phyloP scores from a whole-genome alignment of 2,797 vertebrate species.

The Gila robusta region DNA sequence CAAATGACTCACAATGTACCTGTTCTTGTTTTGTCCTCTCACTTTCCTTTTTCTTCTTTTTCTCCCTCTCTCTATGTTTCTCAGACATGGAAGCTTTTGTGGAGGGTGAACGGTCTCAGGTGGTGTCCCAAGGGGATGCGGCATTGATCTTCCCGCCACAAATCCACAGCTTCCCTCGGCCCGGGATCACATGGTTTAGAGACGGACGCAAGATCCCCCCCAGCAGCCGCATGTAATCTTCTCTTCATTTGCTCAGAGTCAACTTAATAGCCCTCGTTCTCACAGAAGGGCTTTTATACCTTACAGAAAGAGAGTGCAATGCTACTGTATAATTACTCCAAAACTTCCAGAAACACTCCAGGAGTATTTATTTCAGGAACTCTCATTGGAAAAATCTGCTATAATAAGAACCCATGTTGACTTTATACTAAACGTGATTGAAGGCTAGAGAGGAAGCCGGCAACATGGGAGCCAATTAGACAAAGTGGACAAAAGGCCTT shows the following conservation, averaged over 20 bases:
- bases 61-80: slow-evolving; percentile 33
- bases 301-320: slow-evolving; percentile 5
- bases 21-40: slow-evolving; percentile 27
- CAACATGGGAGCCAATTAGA: slow-evolving; percentile 84
- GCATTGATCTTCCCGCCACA: slow-evolving; percentile 87
- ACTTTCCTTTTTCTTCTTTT: slow-evolving; percentile 18
- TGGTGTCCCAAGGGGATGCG: slow-evolving; percentile 91
- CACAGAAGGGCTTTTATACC: slow-evolving; percentile 26
- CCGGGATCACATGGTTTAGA: slow-evolving; percentile 98
- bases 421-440: slow-evolving; percentile 75
- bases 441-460: slow-evolving; percentile 74
- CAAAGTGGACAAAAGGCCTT: slow-evolving; percentile 82
- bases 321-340: slow-evolving; percentile 46
- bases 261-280: slow-evolving; percentile 16
- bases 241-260: slow-evolving; percentile 4
- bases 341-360: slow-evolving; percentile 38
- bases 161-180: slow-evolving; percentile 94
- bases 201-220: slow-evolving; percentile 97
- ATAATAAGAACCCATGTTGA: slow-evolving; percentile 78
- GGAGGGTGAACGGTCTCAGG: slow-evolving; percentile 85
- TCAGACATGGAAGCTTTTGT: slow-evolving; percentile 96
- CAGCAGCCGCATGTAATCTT: slow-evolving; percentile 94
- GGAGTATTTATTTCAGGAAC: slow-evolving; percentile 72
- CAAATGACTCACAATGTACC: slow-evolving; percentile 16
- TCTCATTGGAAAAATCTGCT: slow-evolving; percentile 76